A percentile compares a stretch with the other conserved stretches of the same genome.
Conservation (phyloP, 2,113 vertebrate genomes). For the Pachycephala philippinensis region DNA sequence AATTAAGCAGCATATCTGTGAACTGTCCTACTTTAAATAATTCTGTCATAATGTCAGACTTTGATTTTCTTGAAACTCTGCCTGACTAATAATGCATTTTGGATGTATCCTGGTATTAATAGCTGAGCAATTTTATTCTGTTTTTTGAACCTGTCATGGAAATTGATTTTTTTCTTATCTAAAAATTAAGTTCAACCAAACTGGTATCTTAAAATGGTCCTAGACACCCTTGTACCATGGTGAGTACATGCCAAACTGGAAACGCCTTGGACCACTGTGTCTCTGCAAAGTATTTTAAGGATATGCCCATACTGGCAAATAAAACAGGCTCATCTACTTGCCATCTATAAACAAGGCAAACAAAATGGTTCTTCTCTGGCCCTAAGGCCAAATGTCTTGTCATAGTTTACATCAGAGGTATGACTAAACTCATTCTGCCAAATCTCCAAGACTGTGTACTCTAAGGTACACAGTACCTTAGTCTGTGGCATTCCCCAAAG, state of each 20-base stretch:
- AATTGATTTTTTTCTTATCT: background rate
- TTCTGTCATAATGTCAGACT: background rate
- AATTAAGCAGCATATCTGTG: background rate
- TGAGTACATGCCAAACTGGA: background rate
- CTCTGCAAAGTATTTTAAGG: background rate
- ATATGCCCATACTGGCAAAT: background rate
- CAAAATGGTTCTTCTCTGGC: background rate
- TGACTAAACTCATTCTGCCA: background rate
- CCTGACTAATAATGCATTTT: background rate
- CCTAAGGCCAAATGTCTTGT: background rate
- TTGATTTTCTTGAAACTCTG: background rate
- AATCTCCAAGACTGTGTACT: background rate
- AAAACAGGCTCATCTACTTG: background rate
- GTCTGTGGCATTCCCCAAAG: background rate
- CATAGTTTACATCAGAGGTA: background rate
- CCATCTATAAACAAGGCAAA: background rate
- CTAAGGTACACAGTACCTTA: too few species aligned
- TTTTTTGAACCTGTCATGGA: background rate
- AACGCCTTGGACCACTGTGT: background rate
- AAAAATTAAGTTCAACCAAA: background rate
- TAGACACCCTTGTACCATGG: background rate
- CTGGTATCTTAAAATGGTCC: background rate
- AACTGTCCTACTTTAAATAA: background rate
- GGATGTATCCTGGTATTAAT: background rate
- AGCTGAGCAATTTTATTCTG: background rate